Evolutionary conservation across 2,888 invertebrate genomes (phyloP).

Genomic region (Ethmia dodecea): DNA sequence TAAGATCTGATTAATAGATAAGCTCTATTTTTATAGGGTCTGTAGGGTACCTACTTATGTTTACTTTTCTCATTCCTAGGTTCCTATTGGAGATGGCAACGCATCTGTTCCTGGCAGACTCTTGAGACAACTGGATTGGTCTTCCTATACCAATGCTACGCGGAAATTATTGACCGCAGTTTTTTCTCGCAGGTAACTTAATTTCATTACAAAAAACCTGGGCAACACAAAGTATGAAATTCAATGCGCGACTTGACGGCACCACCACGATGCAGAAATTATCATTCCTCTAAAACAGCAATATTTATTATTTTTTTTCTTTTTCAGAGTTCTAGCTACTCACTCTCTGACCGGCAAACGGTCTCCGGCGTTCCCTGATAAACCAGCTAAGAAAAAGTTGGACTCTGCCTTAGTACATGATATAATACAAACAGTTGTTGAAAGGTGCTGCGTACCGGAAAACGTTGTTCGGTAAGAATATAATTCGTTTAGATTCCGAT

Average conservation of each 20-base stretch:
- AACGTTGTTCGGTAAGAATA: constrained; percentile 43
- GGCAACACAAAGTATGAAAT: too few species aligned
- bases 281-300: too few species aligned
- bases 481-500: too few species aligned
- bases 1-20: too few species aligned
- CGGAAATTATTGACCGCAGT: constrained; percentile 45
- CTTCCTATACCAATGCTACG: constrained; percentile 46
- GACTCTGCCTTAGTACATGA: constrained; percentile 67
- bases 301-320: background rate
- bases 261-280: too few species aligned
- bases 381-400: constrained; percentile 54
- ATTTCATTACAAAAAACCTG: too few species aligned
- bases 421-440: constrained; percentile 68
- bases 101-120: constrained; percentile 37
- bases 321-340: constrained; percentile 57
- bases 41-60: too few species aligned
- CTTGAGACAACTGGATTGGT: constrained; percentile 48
- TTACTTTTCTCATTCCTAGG: too few species aligned
- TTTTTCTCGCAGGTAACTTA: constrained; percentile 34
- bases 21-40: too few species aligned
- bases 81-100: constrained; percentile 50
- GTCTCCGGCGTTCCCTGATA: constrained; percentile 67
- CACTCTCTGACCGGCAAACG: constrained; percentile 77
- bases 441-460: constrained; percentile 43
- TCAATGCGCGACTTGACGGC: too few species aligned